phyloP scores from a whole-genome alignment of 2,888 invertebrate genomes.

The Dasysyrphus tricinctus region DNA sequence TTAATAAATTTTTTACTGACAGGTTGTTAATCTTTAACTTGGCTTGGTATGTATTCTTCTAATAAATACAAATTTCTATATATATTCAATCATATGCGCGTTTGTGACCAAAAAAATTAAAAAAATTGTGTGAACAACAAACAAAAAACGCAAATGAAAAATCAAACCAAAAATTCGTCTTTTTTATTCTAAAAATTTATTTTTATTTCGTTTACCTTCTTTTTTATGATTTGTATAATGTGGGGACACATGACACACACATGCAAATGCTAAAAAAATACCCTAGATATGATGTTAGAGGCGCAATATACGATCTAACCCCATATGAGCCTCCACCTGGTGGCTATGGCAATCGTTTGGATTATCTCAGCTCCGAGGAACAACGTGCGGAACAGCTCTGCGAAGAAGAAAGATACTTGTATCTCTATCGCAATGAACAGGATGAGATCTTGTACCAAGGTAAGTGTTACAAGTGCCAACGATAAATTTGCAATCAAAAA shows the following conservation, averaged over 20 bases:
- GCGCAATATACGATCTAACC: constrained; percentile 93
- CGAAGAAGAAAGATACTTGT: constrained; percentile 97
- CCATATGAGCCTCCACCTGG: constrained; percentile 92
- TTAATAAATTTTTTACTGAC: constrained; percentile 68
- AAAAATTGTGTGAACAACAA: constrained; percentile 31
- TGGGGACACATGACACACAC: constrained; percentile 74
- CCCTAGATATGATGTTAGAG: constrained; percentile 96
- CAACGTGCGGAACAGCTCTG: constrained; percentile 94
- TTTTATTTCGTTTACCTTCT: constrained; percentile 71
- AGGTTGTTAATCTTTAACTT: constrained; percentile 71
- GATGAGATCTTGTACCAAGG: constrained; percentile 96
- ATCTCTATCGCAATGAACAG: constrained; percentile 92
- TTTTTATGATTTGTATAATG: constrained; percentile 75
- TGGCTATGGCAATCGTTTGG: constrained; percentile 86
- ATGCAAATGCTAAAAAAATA: constrained; percentile 71
- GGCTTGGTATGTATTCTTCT: constrained; percentile 72
- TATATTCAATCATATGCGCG: constrained; percentile 45
- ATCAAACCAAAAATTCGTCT: constrained; percentile 22
- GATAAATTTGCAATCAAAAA: constrained; percentile 38
- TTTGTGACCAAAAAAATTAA: constrained; percentile 35
- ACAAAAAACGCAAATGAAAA: constrained; percentile 52
- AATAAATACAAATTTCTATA: constrained; percentile 39
- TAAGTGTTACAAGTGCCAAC: constrained; percentile 82
- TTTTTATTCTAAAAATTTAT: constrained; percentile 60
- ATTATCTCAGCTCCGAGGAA: constrained; percentile 89